These are phyloP conservation scores for Teinopalpus imperialis DNA, from an alignment of 2,888 invertebrate genomes.

Conservation along the genomic window DNA sequence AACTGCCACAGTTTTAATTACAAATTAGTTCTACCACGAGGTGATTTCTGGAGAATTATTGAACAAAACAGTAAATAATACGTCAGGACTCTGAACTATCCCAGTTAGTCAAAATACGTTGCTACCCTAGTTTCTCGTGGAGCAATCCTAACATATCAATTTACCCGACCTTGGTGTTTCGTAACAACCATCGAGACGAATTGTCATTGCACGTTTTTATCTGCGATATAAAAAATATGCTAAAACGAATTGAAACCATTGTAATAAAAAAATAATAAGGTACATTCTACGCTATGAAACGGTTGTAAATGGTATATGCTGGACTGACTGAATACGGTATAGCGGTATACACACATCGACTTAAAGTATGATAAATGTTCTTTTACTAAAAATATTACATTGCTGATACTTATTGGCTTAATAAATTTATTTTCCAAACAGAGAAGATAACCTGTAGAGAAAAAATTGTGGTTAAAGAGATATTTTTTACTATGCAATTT, in stretches of 20 bases:
- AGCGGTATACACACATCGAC: slow-evolving; percentile 10
- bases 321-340: slow-evolving; percentile 3
- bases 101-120: background rate
- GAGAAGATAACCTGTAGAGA: no score
- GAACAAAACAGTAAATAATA: background rate
- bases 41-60: no score
- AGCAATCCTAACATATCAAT: slow-evolving; percentile 25
- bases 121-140: slow-evolving; percentile 1
- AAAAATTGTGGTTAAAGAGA: no score
- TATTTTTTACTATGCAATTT: no score
- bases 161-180: slow-evolving; percentile 32
- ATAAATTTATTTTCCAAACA: no score
- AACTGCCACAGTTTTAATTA: no score
- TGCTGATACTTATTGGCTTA: no score
- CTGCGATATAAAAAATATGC: slow-evolving; percentile 12
- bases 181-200: slow-evolving; percentile 29
- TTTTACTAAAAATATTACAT: no score
- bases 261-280: background rate
- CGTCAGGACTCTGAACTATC: no score
- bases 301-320: background rate
- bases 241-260: slow-evolving; percentile 19
- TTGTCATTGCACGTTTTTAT: slow-evolving; percentile 18
- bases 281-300: slow-evolving; percentile 1
- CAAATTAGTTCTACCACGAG: no score
- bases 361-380: background rate